Percentiles rank a stretch among this genome's conserved stretches.
Conservation (phyloP, 2,113 vertebrate genomes). For the Oenanthe oenanthe region DNA sequence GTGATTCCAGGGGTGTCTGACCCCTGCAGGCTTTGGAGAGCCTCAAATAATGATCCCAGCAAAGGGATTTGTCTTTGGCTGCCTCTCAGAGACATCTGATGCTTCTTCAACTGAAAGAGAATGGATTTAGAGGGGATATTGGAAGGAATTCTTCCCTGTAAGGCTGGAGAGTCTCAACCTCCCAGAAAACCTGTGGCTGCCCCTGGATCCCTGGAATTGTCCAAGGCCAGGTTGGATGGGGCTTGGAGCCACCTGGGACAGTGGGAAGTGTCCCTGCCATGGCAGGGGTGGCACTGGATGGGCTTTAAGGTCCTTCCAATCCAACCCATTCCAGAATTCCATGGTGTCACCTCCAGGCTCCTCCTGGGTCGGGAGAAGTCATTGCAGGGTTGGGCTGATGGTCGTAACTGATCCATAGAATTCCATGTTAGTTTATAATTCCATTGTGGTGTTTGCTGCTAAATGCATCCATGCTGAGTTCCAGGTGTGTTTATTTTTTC, state of each 20-base stretch:
- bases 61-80: neutral
- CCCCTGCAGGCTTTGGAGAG: neutral
- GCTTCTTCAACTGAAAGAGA: neutral
- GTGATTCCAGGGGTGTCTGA: neutral
- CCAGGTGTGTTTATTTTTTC: neutral
- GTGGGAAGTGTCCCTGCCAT: neutral
- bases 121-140: neutral
- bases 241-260: neutral
- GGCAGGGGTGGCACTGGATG: neutral
- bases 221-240: neutral
- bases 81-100: neutral
- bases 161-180: neutral
- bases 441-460: conserved; percentile 45
- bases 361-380: neutral
- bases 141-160: neutral
- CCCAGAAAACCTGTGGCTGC: neutral
- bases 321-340: neutral
- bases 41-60: neutral
- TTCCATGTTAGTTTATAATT: conserved; percentile 10
- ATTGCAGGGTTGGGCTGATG: conserved; percentile 48
- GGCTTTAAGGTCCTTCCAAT: neutral
- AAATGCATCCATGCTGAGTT: conserved; percentile 46
- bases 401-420: neutral
- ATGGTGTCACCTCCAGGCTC: neutral
- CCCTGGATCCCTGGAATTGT: neutral